Evolutionary conservation across 1,140 invertebrate genomes (phyloP).

Genomic region (Mercenaria mercenaria): DNA sequence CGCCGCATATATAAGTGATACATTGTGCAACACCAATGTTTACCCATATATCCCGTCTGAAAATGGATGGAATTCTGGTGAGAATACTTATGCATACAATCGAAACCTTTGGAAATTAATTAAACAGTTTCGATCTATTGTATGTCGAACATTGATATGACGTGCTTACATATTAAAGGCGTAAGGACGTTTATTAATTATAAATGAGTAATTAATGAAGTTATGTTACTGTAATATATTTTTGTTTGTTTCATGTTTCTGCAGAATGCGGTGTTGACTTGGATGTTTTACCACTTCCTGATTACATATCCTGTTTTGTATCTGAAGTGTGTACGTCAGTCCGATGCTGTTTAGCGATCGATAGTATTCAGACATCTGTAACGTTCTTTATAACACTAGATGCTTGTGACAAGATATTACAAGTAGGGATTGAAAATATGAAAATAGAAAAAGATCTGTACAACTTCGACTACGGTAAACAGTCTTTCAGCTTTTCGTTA

Average conservation of each 20-base stretch:
- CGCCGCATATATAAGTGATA: background rate
- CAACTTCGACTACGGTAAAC: slow-evolving; percentile 37
- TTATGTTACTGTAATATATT: too few relatives aligned
- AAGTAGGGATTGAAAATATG: slow-evolving; percentile 18
- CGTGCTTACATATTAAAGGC: too few relatives aligned
- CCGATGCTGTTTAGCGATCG: slow-evolving; percentile 2
- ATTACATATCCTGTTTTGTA: background rate
- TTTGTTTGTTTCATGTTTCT: background rate
- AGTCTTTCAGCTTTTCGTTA: background rate
- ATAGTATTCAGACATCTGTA: background rate
- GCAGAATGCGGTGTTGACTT: slow-evolving; percentile 19
- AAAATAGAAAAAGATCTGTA: background rate
- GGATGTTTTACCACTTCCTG: background rate
- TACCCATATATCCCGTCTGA: background rate
- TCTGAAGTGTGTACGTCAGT: background rate
- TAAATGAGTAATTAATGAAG: too few relatives aligned
- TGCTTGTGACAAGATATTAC: background rate
- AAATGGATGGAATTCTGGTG: slow-evolving; percentile 17
- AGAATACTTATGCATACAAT: background rate
- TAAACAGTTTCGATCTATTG: too few relatives aligned
- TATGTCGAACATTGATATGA: too few relatives aligned
- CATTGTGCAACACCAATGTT: background rate
- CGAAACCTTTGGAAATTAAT: background rate
- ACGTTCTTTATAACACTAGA: background rate
- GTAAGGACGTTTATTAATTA: too few relatives aligned